Percentiles rank a stretch among this genome's conserved stretches.
These are phyloP conservation scores for Takifugu rubripes DNA, from an alignment of 2,797 vertebrate species.

Conservation along the genomic window DNA sequence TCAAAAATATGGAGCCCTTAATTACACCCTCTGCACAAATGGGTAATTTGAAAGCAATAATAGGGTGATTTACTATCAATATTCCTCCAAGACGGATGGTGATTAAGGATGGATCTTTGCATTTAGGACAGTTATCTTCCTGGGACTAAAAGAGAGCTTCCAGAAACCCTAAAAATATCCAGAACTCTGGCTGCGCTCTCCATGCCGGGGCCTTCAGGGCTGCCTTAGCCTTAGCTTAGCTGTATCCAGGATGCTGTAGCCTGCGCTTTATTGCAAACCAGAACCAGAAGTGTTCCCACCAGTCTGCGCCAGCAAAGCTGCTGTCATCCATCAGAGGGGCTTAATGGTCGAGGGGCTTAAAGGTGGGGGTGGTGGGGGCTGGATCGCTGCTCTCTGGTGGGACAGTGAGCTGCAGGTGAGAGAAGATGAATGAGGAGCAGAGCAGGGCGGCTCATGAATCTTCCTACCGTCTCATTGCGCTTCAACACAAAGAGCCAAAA, in stretches of 20 bases:
- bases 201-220: constrained; percentile 39
- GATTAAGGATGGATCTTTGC: constrained; percentile 36
- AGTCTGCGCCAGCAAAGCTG: constrained; percentile 70
- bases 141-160: constrained; percentile 24
- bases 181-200: constrained; percentile 23
- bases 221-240: constrained; percentile 62
- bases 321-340: constrained; percentile 78
- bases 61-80: constrained; percentile 26
- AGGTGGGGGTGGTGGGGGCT: constrained; percentile 37
- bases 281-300: constrained; percentile 85
- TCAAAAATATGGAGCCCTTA: constrained; percentile 23
- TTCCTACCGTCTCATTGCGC: constrained; percentile 45
- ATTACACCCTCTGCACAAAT: constrained; percentile 28
- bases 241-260: constrained; percentile 51
- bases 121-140: constrained; percentile 38
- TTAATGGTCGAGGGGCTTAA: constrained; percentile 49
- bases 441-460: constrained; percentile 68
- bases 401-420: constrained; percentile 67
- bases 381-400: constrained; percentile 54
- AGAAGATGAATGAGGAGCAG: constrained; percentile 69
- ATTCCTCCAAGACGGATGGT: constrained; percentile 9
- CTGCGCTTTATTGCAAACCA: constrained; percentile 76
- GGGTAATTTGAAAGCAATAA: constrained; percentile 17
- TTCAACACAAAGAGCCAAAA: constrained; percentile 12
- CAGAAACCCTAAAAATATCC: constrained; percentile 19